Evolutionary conservation across 1,140 invertebrate genomes (phyloP).

Genomic region (Tetraneura akinire): DNA sequence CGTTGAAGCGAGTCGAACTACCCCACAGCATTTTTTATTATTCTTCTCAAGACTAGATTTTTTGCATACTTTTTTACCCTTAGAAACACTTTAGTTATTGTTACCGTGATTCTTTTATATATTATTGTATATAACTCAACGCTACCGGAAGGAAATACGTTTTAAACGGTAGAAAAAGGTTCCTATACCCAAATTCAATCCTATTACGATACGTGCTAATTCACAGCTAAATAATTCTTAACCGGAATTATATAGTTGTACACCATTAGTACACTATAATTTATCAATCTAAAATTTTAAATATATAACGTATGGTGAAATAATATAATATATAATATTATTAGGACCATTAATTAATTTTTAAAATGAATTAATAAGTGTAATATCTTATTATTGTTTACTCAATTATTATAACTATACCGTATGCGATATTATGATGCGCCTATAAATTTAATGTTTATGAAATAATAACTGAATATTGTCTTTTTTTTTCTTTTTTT

Average conservation of each 20-base stretch:
- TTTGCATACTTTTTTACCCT: slow-evolving; percentile 39
- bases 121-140: slow-evolving; percentile 1
- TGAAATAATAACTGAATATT: too few relatives aligned
- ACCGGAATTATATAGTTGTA: background rate
- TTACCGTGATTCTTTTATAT: slow-evolving; percentile 31
- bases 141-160: slow-evolving; percentile 41
- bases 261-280: too few relatives aligned
- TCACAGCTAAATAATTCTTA: slow-evolving; percentile 1
- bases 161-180: slow-evolving; percentile 36
- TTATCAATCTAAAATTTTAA: too few relatives aligned
- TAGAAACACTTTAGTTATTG: slow-evolving; percentile 44
- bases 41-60: slow-evolving; percentile 26
- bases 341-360: too few relatives aligned
- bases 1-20: slow-evolving; percentile 46
- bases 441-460: too few relatives aligned
- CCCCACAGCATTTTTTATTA: slow-evolving; percentile 32
- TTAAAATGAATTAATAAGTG: too few relatives aligned
- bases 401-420: too few relatives aligned
- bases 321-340: too few relatives aligned
- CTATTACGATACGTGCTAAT: slow-evolving; percentile 35
- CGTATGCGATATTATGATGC: too few relatives aligned
- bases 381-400: too few relatives aligned
- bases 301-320: too few relatives aligned
- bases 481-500: too few relatives aligned
- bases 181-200: slow-evolving; percentile 15